phyloP scores from a whole-genome alignment of 2,888 invertebrate genomes.

The Linnaemya vulpina region DNA sequence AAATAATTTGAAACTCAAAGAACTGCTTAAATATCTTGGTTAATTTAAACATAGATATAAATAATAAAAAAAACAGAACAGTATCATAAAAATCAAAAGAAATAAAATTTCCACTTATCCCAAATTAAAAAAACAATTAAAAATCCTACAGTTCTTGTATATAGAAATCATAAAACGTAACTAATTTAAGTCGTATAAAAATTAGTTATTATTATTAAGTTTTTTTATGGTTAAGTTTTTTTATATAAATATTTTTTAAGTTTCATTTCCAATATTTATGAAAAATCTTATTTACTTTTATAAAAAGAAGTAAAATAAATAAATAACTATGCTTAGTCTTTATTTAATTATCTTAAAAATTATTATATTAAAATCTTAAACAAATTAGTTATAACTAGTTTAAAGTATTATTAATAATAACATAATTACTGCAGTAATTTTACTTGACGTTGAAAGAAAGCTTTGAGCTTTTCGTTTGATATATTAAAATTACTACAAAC shows the following conservation, averaged over 20 bases:
- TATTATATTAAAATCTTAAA: constrained; percentile 22
- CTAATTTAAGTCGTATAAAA: constrained; percentile 13
- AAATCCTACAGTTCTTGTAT: constrained; percentile 30
- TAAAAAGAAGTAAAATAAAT: too few relatives aligned
- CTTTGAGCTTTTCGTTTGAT: constrained; percentile 68
- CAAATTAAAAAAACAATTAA: constrained; percentile 25
- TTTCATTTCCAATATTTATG: constrained; percentile 13
- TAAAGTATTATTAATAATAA: constrained; percentile 69
- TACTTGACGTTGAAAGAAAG: constrained; percentile 62
- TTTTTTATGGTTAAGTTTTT: background rate
- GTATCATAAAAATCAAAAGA: constrained; percentile 48
- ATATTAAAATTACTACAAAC: constrained; percentile 55
- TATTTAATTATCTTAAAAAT: too few relatives aligned
- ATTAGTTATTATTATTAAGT: background rate
- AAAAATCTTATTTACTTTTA: background rate
- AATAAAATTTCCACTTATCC: constrained; percentile 61
- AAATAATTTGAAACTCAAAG: constrained; percentile 25
- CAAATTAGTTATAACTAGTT: constrained; percentile 65
- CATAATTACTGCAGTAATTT: constrained; percentile 57
- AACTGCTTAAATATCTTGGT: constrained; percentile 51
- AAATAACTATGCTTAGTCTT: background rate
- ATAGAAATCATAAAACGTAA: constrained; percentile 9
- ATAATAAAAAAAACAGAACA: background rate
- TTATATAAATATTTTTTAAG: background rate
- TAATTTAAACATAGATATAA: constrained; percentile 10